phyloP scores from a whole-genome alignment of 2,113 vertebrate species.

The Alexandromys fortis region DNA sequence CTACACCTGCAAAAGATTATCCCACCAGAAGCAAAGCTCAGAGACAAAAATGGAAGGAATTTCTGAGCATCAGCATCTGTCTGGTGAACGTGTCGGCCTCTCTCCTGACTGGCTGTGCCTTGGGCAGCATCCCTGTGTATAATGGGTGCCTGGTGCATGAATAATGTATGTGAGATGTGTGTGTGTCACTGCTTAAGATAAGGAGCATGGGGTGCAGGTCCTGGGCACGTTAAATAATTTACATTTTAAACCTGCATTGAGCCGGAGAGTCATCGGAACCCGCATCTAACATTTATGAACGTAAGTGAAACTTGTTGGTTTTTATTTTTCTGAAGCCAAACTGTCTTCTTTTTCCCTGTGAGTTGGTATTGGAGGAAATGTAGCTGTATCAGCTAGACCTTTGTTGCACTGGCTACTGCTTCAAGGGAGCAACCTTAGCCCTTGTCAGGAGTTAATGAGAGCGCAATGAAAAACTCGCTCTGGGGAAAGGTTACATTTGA shows the following conservation, averaged over 20 bases:
- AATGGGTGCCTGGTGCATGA: not conserved
- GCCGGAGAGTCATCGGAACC: conserved; percentile 56
- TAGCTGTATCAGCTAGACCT: conserved; percentile 56
- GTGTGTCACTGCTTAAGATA: not conserved
- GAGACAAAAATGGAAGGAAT: not conserved
- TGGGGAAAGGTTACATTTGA: conserved; percentile 47
- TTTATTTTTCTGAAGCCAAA: conserved; percentile 55
- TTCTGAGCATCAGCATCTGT: not conserved
- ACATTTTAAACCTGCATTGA: conserved; percentile 61
- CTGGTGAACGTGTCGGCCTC: not conserved
- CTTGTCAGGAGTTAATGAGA: conserved; percentile 68
- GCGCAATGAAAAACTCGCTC: conserved; percentile 42
- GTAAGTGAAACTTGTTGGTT: conserved; percentile 1
- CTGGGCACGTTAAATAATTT: conserved; percentile 72
- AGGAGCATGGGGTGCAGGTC: not conserved
- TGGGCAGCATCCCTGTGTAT: fast-evolving
- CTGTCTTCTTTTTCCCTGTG: not conserved
- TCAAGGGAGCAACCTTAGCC: conserved; percentile 59
- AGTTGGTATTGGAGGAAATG: conserved; percentile 34
- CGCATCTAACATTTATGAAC: conserved; percentile 72
- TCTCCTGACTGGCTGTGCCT: not conserved
- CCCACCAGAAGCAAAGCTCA: not conserved
- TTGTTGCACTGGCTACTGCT: conserved; percentile 74
- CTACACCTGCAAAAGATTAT: not conserved
- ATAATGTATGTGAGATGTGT: conserved; percentile 32